Evolutionary conservation across 2,888 invertebrate genomes (phyloP).

Genomic region (Notocelia uddmanniana): DNA sequence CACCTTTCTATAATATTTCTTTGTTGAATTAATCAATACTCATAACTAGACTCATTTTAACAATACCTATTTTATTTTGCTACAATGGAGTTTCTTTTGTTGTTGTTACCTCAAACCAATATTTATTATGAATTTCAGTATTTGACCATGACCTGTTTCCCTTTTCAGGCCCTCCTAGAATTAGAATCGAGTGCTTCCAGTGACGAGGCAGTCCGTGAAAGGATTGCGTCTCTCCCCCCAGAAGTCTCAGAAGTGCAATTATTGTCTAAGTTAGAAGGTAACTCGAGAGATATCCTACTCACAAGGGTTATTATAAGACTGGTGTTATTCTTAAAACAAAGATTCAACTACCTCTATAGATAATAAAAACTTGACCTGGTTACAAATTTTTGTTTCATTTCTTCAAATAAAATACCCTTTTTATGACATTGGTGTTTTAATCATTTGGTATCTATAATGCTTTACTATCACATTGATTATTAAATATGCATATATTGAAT

Average conservation of each 20-base stretch:
- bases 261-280: conserved; percentile 94
- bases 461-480: neutral
- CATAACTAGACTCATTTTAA: neutral
- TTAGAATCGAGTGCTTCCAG: conserved; percentile 98
- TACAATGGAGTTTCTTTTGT: neutral
- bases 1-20: neutral
- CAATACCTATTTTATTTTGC: neutral
- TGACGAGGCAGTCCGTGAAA: conserved; percentile 96
- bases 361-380: conserved; percentile 52
- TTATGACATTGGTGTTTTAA: conserved; percentile 32
- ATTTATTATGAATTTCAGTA: neutral
- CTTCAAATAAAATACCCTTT: conserved; percentile 42
- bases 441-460: conserved; percentile 10
- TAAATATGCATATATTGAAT: neutral
- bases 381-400: conserved; percentile 55
- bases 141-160: conserved; percentile 13
- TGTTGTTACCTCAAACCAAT: neutral
- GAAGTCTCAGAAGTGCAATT: conserved; percentile 97
- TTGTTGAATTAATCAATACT: neutral
- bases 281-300: conserved; percentile 54
- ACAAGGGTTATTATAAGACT: conserved; percentile 42
- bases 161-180: conserved; percentile 88
- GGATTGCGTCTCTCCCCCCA: conserved; percentile 96
- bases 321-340: conserved; percentile 45
- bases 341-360: conserved; percentile 48